Conservation (phyloP, 2,113 vertebrate species). For the Xenopus borealis region DNA sequence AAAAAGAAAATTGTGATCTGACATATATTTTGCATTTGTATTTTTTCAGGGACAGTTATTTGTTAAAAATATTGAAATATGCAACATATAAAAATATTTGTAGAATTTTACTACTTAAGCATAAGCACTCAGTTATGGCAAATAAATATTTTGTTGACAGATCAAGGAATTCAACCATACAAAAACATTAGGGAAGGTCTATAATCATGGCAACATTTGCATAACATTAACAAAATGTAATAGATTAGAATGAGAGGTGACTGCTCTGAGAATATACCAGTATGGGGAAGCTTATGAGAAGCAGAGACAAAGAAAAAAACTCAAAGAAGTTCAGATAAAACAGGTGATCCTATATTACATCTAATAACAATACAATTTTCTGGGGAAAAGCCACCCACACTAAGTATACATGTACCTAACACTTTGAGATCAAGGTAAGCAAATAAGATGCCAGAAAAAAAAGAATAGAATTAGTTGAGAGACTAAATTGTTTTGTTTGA, state of each 20-base stretch:
- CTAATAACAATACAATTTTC: conserved; percentile 17
- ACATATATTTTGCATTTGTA: too few relatives aligned
- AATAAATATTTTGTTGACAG: conserved; percentile 18
- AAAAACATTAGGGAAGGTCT: not conserved
- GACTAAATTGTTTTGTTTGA: conserved; percentile 23
- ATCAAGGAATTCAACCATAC: not conserved
- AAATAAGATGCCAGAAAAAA: not conserved
- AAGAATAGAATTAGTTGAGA: not conserved
- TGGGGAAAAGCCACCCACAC: not conserved
- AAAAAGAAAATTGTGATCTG: too few relatives aligned
- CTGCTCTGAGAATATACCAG: not conserved
- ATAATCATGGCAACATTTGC: conserved; percentile 15
- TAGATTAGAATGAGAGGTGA: conserved; percentile 6
- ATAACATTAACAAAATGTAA: conserved; percentile 32
- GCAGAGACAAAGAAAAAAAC: conserved; percentile 6
- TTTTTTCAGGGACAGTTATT: too few relatives aligned
- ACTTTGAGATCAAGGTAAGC: conserved; percentile 34
- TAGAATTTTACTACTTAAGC: not conserved
- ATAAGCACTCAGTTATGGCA: not conserved
- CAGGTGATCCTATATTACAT: conserved; percentile 4
- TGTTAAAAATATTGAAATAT: not conserved
- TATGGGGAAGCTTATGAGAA: not conserved
- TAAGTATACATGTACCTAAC: conserved; percentile 9
- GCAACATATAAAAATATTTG: not conserved
- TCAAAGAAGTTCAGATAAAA: conserved; percentile 5